Base-by-base conservation (phyloP, 2,797 vertebrate genomes). In the Intellagama lesueurii region DNA sequence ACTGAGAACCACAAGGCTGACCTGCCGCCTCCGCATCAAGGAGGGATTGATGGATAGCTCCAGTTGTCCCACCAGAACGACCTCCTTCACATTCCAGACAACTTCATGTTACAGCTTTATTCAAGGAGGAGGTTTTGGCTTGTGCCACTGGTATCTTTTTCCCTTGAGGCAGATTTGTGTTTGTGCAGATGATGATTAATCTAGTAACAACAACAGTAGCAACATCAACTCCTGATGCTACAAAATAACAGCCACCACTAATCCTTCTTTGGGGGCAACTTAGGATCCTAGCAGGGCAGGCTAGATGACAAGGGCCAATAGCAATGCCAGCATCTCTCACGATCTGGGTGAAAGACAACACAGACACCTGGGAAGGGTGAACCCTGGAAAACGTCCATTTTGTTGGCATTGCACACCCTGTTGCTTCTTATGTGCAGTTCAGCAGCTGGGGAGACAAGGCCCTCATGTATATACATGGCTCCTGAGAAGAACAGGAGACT, bases 11-110 rank as follows among this genome's bases (percentile, higher is more conserved):
- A 70, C 35, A 79, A 52, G 73, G 82, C 77, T 73, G 32, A 7
- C n/a, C 64, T 79, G 5, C 64, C 8, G 75, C 47, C 88, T 44
- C 35, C 7, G 64, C 12, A 73, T 68, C 69, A 84, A 73, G 66
- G 89, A 87, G 75, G 89, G 26, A 7, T 60, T 86, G 85, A 90
- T 56, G 12, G 78, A 87, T 81, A 44, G 85, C 64, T 56, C 70
- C 89, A 90, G 84, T 83, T 90, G 89, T 60, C 85, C 72, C 52
- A 49, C 66, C 60, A 83, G 64, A 44, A 17, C 8, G 5, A 26
- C 64, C 70, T 44, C 60, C 60, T 14, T 22, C 64, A 32, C 89
- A 83, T 90, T 90, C 89, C 64, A 16, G 73, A 30, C 40, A 60
- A 35, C 24, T 32, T 47, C 49, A 30, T 81, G 60, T 75, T 70